A percentile compares a stretch with the other conserved stretches of the same genome.
Conservation (phyloP, 2,797 vertebrate species). For the Lacerta bilineata region DNA sequence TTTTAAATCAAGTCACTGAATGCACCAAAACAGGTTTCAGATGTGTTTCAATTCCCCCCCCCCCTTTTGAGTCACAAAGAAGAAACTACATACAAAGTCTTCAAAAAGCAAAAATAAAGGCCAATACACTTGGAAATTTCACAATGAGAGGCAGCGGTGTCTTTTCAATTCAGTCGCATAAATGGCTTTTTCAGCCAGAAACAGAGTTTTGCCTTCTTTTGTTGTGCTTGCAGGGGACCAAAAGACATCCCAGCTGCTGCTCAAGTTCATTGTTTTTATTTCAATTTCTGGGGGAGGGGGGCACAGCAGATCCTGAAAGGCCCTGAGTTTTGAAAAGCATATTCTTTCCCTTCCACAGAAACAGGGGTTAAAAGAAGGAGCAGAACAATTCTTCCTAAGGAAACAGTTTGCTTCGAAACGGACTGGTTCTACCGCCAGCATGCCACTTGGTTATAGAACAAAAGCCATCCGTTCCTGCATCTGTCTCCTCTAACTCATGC, state of each 20-base stretch:
- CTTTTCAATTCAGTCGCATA: not conserved
- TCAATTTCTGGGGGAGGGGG: not conserved
- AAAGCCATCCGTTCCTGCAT: constrained; percentile 30
- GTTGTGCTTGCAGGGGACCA: not conserved
- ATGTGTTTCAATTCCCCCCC: constrained; percentile 5
- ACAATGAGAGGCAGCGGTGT: not conserved
- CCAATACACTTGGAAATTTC: not conserved
- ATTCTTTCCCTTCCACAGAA: not conserved
- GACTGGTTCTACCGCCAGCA: not conserved
- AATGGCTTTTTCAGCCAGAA: constrained; percentile 10
- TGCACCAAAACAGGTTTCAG: constrained; percentile 36
- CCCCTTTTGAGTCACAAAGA: not conserved
- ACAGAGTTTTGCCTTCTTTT: not conserved
- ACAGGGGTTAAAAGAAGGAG: not conserved
- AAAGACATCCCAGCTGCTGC: constrained; percentile 11
- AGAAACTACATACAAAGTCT: constrained; percentile 20
- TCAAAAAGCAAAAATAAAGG: not conserved
- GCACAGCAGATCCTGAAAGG: not conserved
- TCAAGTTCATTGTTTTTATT: constrained; percentile 33
- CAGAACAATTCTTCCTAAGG: not conserved
- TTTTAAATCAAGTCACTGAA: constrained; percentile 15
- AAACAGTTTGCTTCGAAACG: not conserved
- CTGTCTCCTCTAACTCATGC: constrained; percentile 3
- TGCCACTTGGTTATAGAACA: constrained; percentile 1
- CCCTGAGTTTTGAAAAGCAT: not conserved